Evolutionary conservation across 2,888 invertebrate species (phyloP).

Genomic region (Peribatodes rhomboidaria): DNA sequence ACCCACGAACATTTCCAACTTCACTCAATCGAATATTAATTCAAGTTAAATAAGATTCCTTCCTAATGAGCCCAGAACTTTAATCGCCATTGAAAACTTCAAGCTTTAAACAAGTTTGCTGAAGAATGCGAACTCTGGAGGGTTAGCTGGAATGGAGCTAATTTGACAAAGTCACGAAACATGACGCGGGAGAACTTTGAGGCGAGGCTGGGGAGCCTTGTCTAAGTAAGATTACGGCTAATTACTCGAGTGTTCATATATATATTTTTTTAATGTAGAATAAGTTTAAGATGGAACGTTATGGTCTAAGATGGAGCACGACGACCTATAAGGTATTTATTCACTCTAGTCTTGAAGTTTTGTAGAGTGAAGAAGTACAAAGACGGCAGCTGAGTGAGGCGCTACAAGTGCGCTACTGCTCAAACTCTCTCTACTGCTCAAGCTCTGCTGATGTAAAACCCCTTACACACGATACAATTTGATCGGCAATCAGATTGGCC

Average conservation of each 20-base stretch:
- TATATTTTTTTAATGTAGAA: neutral
- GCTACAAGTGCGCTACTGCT: no score
- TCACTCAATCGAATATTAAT: constrained; percentile 2
- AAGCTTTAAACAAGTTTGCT: constrained; percentile 29
- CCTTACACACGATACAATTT: no score
- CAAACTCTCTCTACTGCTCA: no score
- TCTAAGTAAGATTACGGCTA: neutral
- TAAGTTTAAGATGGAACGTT: no score
- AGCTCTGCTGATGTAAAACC: no score
- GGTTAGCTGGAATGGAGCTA: constrained; percentile 70
- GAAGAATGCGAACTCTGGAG: constrained; percentile 44
- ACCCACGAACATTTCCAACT: neutral
- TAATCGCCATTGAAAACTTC: constrained; percentile 41
- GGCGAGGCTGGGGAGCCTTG: constrained; percentile 13
- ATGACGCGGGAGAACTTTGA: constrained; percentile 23
- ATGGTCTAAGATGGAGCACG: no score
- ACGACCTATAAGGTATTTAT: no score
- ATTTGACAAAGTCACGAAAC: constrained; percentile 75
- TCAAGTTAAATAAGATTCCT: constrained; percentile 24
- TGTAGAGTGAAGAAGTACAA: no score
- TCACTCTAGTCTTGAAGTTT: no score
- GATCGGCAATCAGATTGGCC: no score
- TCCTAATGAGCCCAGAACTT: constrained; percentile 24
- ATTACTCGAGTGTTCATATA: no score
- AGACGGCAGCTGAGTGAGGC: no score